Percentiles rank a stretch among this genome's conserved stretches.
Evolutionary conservation across 2,797 vertebrate genomes (phyloP).

Genomic region (Hapalemur alaotrensis): DNA sequence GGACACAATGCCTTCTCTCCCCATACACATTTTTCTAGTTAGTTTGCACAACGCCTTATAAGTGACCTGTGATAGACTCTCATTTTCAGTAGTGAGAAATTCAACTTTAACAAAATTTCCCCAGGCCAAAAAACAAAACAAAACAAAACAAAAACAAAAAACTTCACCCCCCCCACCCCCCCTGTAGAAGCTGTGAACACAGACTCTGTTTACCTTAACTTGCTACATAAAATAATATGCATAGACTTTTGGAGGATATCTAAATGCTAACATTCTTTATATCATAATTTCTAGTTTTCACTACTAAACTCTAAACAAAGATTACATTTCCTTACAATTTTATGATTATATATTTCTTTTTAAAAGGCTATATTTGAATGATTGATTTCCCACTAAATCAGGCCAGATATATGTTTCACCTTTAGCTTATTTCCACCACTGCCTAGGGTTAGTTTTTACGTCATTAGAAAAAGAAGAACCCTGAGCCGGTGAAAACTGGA

Average conservation of each 20-base stretch:
- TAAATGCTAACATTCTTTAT: background rate
- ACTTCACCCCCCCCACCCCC: background rate
- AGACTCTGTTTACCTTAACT: background rate
- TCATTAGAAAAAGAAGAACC: background rate
- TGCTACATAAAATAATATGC: constrained; percentile 22
- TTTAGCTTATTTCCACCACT: constrained; percentile 24
- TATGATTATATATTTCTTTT: background rate
- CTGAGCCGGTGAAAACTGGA: background rate
- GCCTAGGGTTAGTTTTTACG: background rate
- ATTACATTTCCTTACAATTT: background rate
- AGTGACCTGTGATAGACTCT: background rate
- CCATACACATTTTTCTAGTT: background rate
- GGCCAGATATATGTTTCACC: background rate
- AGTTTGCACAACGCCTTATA: background rate
- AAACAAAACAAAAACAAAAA: too few relatives aligned
- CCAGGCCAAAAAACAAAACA: background rate
- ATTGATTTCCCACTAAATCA: background rate
- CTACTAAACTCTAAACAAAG: background rate
- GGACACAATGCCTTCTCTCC: background rate
- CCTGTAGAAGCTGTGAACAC: background rate
- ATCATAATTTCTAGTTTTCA: constrained; percentile 20
- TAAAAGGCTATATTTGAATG: background rate
- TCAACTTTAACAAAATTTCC: constrained; percentile 6
- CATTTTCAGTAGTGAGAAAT: constrained; percentile 16
- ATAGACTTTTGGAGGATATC: background rate